These are phyloP conservation scores for Scolopax rusticola DNA, from an alignment of 2,797 vertebrate species.

Conservation along the genomic window DNA sequence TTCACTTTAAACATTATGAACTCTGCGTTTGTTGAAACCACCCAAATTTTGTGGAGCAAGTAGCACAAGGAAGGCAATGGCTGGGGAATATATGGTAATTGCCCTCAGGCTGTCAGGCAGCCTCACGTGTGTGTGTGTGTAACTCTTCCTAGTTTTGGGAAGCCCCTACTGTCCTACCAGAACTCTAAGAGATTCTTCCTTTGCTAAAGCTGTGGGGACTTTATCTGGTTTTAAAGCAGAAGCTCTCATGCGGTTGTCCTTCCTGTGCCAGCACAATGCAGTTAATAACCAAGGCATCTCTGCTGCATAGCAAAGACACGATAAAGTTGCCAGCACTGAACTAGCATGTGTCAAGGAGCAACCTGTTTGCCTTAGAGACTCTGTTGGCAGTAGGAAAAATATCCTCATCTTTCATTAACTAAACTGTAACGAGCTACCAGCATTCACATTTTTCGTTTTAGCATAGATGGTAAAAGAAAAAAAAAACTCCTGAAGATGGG, in stretches of 20 bases:
- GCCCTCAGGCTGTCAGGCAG: background rate
- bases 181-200: background rate
- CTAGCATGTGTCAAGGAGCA: background rate
- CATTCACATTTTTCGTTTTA: background rate
- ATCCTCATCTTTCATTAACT: background rate
- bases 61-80: background rate
- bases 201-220: background rate
- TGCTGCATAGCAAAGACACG: rapidly evolving
- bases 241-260: background rate
- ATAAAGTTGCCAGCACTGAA: background rate
- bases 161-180: background rate
- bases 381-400: background rate
- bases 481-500: background rate
- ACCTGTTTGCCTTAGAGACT: background rate
- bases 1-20: background rate
- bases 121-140: rapidly evolving
- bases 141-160: background rate
- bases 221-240: background rate
- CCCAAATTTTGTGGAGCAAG: background rate
- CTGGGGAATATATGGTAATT: background rate
- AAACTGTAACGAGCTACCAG: background rate
- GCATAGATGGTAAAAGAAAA: background rate
- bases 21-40: background rate
- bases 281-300: background rate
- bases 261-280: background rate